Percentiles rank a stretch among this genome's conserved stretches.
phyloP scores from a whole-genome alignment of 2,113 vertebrate genomes.

The Hippopotamus amphibius region DNA sequence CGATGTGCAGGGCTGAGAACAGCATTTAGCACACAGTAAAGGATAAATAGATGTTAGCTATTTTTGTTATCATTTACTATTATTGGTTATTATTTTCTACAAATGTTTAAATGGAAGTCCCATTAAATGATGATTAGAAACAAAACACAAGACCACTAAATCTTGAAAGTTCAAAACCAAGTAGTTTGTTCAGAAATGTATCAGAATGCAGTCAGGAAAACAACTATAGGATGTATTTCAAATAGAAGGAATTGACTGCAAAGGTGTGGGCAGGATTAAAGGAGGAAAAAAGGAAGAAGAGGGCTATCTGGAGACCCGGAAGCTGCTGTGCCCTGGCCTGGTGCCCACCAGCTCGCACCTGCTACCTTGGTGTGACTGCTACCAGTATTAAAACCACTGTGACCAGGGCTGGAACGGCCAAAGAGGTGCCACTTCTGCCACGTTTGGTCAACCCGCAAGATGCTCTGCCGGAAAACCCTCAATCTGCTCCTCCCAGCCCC shows the following conservation, averaged over 20 bases:
- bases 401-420: background rate
- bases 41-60: background rate
- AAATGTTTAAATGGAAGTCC: background rate
- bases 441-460: background rate
- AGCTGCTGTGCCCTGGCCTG: background rate
- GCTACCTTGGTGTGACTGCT: no score
- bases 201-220: background rate
- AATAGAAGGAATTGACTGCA: background rate
- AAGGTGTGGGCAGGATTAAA: background rate
- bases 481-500: background rate
- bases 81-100: constrained; percentile 1
- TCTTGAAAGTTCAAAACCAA: constrained; percentile 12
- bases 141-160: background rate
- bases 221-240: background rate
- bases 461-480: background rate
- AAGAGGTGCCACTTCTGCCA: background rate
- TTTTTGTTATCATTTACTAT: constrained; percentile 22
- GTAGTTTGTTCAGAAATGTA: background rate
- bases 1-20: background rate
- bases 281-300: background rate
- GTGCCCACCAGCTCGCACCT: rapidly evolving
- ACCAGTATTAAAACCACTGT: background rate
- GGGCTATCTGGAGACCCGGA: background rate
- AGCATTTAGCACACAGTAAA: background rate
- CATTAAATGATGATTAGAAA: background rate